phyloP scores from a whole-genome alignment of 2,113 vertebrate species.

The Petaurus breviceps region DNA sequence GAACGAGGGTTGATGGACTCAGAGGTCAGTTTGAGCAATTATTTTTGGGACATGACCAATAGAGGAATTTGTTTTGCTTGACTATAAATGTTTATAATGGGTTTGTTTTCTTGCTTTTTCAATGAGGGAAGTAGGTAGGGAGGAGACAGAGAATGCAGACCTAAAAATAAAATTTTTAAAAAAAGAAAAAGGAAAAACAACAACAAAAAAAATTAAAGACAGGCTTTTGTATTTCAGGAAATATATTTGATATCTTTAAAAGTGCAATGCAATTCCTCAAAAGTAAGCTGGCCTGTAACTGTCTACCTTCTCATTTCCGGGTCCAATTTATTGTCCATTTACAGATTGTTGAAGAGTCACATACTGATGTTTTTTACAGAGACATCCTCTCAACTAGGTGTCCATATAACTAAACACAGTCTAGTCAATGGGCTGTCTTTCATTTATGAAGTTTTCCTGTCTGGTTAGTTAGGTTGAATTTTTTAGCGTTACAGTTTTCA shows the following conservation, averaged over 20 bases:
- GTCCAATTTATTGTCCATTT: neutral
- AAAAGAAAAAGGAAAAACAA: neutral
- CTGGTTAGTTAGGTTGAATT: neutral
- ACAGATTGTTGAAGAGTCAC: neutral
- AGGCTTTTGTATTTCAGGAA: neutral
- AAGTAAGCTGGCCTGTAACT: neutral
- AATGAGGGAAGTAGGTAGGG: neutral
- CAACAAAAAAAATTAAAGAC: neutral
- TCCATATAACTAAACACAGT: neutral
- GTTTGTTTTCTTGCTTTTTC: neutral
- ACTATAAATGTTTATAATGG: neutral
- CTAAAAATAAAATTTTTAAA: neutral
- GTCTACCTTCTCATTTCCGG: neutral
- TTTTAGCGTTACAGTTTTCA: neutral
- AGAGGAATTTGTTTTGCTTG: neutral
- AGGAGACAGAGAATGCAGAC: neutral
- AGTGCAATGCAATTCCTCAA: neutral
- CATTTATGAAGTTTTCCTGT: neutral
- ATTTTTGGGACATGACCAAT: neutral
- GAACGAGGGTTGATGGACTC: neutral
- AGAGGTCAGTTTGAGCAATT: neutral
- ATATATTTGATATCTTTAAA: neutral
- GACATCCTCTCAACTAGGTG: neutral
- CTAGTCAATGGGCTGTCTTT: neutral
- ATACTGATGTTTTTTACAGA: neutral